Evolutionary conservation across 1,140 invertebrate genomes (phyloP).

Genomic region (Calliphora vicina): DNA sequence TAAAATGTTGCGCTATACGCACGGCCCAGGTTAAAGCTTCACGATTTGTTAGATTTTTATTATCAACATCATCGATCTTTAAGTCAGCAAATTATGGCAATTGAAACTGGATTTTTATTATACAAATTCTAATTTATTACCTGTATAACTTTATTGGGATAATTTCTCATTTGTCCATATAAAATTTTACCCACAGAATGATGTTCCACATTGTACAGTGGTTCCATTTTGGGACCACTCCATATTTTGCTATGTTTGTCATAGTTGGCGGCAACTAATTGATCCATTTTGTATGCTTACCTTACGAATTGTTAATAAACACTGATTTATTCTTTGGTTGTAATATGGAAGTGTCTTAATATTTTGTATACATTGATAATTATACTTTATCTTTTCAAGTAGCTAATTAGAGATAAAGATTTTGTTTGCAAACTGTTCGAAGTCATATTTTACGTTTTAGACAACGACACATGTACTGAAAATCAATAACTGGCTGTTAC

Average conservation of each 20-base stretch:
- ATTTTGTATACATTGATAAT: too few species aligned
- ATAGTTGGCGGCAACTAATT: neutral
- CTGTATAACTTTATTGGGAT: neutral
- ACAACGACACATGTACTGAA: too few species aligned
- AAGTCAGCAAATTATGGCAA: neutral
- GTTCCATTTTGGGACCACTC: slow-evolving; percentile 10
- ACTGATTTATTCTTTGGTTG: too few species aligned
- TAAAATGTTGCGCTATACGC: slow-evolving; percentile 53
- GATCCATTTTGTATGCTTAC: neutral
- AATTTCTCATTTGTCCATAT: neutral
- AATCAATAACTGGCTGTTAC: too few species aligned
- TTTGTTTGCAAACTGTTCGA: too few species aligned
- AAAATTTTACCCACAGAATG: slow-evolving; percentile 8
- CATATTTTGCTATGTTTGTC: slow-evolving; percentile 11
- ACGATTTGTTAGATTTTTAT: neutral
- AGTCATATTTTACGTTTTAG: too few species aligned
- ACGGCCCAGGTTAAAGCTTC: slow-evolving; percentile 46
- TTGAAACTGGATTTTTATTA: neutral
- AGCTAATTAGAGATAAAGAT: too few species aligned
- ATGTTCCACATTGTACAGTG: neutral
- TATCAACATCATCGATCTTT: neutral
- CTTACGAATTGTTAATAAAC: neutral
- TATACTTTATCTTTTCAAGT: too few species aligned
- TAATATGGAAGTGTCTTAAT: too few species aligned
- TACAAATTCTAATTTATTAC: neutral